These are phyloP conservation scores for Pomatostomus ruficeps DNA, from an alignment of 2,113 vertebrate species.

Conservation along the genomic window DNA sequence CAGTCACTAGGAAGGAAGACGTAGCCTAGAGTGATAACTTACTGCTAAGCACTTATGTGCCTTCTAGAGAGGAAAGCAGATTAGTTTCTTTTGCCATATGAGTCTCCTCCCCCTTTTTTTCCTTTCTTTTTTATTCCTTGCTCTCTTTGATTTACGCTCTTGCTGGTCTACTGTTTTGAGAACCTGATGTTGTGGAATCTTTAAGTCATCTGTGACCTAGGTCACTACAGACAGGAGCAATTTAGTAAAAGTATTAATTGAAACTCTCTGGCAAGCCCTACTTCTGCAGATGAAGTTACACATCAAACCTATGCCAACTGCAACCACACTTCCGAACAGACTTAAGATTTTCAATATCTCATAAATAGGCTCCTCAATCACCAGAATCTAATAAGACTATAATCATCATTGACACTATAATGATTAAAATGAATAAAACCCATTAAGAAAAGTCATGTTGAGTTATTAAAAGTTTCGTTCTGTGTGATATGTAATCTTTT, in stretches of 20 bases:
- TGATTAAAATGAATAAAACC: conserved; percentile 99
- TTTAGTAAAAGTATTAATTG: conserved; percentile 80
- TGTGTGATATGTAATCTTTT: conserved; percentile 84
- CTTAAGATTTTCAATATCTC: conserved; percentile 80
- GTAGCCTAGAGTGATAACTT: not conserved
- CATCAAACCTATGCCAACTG: conserved; percentile 68
- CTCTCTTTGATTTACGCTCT: conserved; percentile 64
- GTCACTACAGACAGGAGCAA: conserved; percentile 76
- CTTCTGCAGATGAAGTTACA: conserved; percentile 76
- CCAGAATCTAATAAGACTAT: conserved; percentile 91
- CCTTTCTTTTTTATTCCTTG: not conserved
- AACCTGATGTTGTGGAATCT: conserved; percentile 71
- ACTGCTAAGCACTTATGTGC: not conserved
- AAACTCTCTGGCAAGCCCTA: conserved; percentile 64
- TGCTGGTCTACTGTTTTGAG: conserved; percentile 69
- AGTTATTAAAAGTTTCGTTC: conserved; percentile 95
- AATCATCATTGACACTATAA: conserved; percentile 99
- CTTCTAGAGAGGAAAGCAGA: not conserved
- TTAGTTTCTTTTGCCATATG: not conserved
- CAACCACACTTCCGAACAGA: conserved; percentile 64
- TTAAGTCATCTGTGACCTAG: conserved; percentile 79
- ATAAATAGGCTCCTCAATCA: conserved; percentile 89
- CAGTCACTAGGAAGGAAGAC: not conserved
- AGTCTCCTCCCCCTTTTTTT: not conserved
- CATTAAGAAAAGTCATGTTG: conserved; percentile 97